phyloP scores from a whole-genome alignment of 1,140 invertebrate genomes.

The Glomeris maerens region DNA sequence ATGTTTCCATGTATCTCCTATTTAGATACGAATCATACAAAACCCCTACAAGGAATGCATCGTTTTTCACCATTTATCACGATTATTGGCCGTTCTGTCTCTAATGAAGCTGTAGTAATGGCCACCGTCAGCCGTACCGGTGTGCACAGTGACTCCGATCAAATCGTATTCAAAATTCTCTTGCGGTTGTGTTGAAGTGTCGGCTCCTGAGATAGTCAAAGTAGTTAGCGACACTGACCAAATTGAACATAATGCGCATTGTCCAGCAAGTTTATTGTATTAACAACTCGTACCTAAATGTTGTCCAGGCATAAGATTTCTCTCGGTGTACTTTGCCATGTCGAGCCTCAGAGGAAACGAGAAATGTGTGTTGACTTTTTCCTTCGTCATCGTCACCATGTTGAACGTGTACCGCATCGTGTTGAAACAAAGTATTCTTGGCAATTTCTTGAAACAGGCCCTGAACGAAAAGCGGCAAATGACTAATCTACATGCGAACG shows the following conservation, averaged over 20 bases:
- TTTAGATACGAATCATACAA: too few species aligned
- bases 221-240: too few species aligned
- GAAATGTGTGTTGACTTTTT: constrained; percentile 94
- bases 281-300: too few species aligned
- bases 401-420: constrained; percentile 98
- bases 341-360: constrained; percentile 86
- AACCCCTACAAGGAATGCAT: too few species aligned
- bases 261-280: too few species aligned
- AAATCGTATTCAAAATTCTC: constrained; percentile 70
- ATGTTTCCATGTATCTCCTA: background rate
- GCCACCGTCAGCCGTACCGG: constrained; percentile 87
- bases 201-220: too few species aligned
- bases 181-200: constrained; percentile 25
- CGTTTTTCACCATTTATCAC: constrained; percentile 71
- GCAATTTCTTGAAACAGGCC: constrained; percentile 86
- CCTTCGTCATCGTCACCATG: constrained; percentile 92
- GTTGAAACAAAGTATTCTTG: constrained; percentile 86
- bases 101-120: constrained; percentile 95
- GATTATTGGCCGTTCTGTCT: constrained; percentile 49
- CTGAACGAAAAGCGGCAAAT: constrained; percentile 31
- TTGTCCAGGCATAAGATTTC: constrained; percentile 76
- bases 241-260: too few species aligned
- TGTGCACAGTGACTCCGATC: constrained; percentile 90
- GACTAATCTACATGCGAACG: constrained; percentile 7
- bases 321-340: constrained; percentile 89